phyloP scores from a whole-genome alignment of 2,113 vertebrate genomes.

The Corvus cornix region DNA sequence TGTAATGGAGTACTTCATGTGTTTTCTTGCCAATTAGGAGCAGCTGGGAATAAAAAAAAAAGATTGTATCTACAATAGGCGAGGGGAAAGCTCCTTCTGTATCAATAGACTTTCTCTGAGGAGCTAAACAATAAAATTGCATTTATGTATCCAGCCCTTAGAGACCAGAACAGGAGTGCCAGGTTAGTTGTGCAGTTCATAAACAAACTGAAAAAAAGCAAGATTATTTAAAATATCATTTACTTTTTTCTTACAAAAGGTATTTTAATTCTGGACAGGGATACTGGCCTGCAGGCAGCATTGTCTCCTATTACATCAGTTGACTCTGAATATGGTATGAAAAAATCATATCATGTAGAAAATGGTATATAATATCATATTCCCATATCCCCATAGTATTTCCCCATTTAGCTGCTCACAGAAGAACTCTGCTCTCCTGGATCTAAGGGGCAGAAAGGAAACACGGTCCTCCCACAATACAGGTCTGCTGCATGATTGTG shows the following conservation, averaged over 20 bases:
- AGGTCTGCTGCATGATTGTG: background rate
- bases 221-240: background rate
- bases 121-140: background rate
- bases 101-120: background rate
- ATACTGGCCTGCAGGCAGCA: background rate
- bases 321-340: background rate
- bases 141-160: background rate
- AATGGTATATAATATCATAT: background rate
- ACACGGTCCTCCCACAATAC: fast-evolving
- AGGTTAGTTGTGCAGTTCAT: background rate
- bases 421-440: background rate
- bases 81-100: background rate
- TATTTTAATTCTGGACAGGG: background rate
- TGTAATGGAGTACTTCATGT: fast-evolving
- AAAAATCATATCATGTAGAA: background rate
- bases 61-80: background rate
- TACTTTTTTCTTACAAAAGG: background rate
- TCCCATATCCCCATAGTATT: background rate
- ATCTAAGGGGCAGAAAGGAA: background rate
- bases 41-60: background rate
- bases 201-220: background rate
- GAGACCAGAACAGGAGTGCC: background rate
- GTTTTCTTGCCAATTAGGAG: background rate
- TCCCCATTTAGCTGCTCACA: background rate
- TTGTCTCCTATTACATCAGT: background rate